phyloP scores from a whole-genome alignment of 2,113 vertebrate genomes.

The Nanorana parkeri region DNA sequence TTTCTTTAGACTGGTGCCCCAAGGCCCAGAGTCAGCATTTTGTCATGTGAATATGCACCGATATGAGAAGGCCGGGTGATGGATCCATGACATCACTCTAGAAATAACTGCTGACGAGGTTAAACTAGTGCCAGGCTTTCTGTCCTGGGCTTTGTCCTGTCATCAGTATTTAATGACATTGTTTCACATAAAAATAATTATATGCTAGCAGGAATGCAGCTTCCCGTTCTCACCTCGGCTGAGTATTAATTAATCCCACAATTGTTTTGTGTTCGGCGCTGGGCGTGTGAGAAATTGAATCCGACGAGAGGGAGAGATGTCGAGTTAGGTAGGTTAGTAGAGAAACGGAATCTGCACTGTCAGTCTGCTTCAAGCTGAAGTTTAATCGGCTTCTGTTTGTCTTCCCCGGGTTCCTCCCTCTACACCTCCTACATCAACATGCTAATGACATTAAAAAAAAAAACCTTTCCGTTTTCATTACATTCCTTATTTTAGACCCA shows the following conservation, averaged over 20 bases:
- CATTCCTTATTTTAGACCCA: no score
- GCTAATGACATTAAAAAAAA: no score
- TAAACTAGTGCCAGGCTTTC: not conserved
- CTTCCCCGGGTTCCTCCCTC: no score
- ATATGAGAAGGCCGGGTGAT: no score
- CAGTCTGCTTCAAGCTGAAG: no score
- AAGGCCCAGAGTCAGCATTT: no score
- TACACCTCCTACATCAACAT: no score
- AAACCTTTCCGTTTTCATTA: no score
- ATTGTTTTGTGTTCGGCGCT: not conserved
- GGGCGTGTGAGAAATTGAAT: conserved; percentile 24
- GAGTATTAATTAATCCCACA: conserved; percentile 16
- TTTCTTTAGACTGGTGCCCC: no score
- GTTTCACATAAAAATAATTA: conserved; percentile 8
- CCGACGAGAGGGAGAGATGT: conserved; percentile 7
- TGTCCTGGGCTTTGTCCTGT: not conserved
- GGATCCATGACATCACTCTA: no score
- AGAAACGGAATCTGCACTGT: not conserved
- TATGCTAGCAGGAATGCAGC: not conserved
- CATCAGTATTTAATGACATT: not conserved
- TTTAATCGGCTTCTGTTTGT: no score
- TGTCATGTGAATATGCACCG: no score
- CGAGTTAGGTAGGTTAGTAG: not conserved
- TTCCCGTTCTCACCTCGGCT: not conserved
- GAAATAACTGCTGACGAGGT: not conserved